Percentiles rank a stretch among this genome's conserved stretches.
Evolutionary conservation across 2,888 invertebrate genomes (phyloP).

Genomic region (Unio pictorum): DNA sequence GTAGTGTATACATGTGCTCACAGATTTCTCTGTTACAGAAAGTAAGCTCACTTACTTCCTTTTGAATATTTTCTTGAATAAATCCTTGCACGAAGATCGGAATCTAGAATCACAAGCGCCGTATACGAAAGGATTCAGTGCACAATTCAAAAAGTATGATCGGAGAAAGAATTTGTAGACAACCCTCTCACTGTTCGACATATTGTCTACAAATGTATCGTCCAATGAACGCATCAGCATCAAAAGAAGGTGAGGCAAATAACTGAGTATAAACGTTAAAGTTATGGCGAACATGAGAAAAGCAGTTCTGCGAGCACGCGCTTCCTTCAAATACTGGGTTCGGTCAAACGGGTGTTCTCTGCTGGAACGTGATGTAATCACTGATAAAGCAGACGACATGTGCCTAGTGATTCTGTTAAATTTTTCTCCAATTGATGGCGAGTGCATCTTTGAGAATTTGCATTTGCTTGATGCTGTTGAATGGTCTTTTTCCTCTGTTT

Average conservation of each 20-base stretch:
- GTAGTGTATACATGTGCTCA: no score
- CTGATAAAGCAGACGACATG: no score
- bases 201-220: slow-evolving; percentile 23
- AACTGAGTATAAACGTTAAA: slow-evolving; percentile 35
- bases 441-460: no score
- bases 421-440: no score
- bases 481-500: slow-evolving; percentile 13
- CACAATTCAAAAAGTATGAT: slow-evolving; percentile 44
- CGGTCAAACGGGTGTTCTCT: no score
- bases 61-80: slow-evolving; percentile 3
- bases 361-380: no score
- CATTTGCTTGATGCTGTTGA: slow-evolving; percentile 3
- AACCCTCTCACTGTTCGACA: slow-evolving; percentile 21
- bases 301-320: slow-evolving; percentile 34
- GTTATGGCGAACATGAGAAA: slow-evolving; percentile 42
- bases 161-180: slow-evolving; percentile 41
- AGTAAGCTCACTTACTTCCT: not conserved
- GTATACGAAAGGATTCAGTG: slow-evolving; percentile 51
- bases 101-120: slow-evolving; percentile 40
- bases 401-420: no score
- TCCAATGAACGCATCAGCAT: slow-evolving; percentile 23
- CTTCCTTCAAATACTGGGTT: slow-evolving; percentile 15
- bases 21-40: no score
- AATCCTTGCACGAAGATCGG: slow-evolving; percentile 15
- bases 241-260: slow-evolving; percentile 33